phyloP scores from a whole-genome alignment of 2,888 invertebrate species.

The Orgyia antiqua region DNA sequence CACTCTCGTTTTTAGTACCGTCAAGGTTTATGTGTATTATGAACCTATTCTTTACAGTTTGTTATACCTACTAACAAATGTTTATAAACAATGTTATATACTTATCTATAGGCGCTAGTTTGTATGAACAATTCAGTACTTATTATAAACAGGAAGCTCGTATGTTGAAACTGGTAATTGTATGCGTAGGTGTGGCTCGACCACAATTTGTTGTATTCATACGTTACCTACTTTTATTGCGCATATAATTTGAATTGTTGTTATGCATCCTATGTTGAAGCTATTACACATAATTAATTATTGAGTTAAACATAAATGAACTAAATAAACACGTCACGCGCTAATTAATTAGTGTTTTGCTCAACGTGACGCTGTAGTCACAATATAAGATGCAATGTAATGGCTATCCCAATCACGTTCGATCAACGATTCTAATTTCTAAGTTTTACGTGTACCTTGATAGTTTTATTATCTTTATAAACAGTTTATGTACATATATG shows the following conservation, averaged over 20 bases:
- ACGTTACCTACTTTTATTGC: conserved; percentile 40
- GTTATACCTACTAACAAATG: conserved; percentile 26
- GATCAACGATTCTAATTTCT: conserved; percentile 44
- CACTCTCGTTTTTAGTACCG: conserved; percentile 16
- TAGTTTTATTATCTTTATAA: no score
- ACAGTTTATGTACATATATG: no score
- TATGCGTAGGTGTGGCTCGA: conserved; percentile 53
- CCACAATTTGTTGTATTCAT: conserved; percentile 47
- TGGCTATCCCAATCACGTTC: no score
- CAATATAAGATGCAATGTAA: no score
- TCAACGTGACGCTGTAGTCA: no score
- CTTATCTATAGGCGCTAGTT: conserved; percentile 20
- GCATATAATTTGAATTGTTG: conserved; percentile 49
- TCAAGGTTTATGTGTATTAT: no score
- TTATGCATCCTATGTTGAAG: conserved; percentile 43
- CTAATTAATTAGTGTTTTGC: no score
- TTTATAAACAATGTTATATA: conserved; percentile 1
- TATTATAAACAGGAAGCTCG: conserved; percentile 61
- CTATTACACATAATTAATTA: no score
- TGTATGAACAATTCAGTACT: conserved; percentile 29
- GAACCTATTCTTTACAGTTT: no score
- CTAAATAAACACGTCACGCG: no score
- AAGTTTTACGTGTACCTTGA: conserved; percentile 43
- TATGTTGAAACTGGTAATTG: conserved; percentile 54
- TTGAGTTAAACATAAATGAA: no score